Evolutionary conservation across 2,797 vertebrate species (phyloP).

Genomic region (Gadopsis bispinosus): DNA sequence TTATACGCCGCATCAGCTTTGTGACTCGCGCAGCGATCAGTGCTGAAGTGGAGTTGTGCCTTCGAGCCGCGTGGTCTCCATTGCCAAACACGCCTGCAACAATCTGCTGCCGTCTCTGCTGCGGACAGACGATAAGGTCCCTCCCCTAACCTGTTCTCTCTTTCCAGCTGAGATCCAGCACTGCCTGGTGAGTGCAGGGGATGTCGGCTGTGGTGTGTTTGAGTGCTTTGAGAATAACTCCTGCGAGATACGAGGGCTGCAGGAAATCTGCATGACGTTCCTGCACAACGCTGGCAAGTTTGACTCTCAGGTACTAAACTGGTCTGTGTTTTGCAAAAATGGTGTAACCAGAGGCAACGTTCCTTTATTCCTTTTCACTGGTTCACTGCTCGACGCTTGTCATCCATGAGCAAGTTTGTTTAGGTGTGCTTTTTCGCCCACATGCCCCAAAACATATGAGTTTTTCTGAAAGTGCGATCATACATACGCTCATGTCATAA

Average conservation of each 20-base stretch:
- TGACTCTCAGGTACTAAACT: conserved; percentile 95
- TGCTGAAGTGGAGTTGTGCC: conserved; percentile 55
- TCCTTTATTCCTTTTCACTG: conserved; percentile 48
- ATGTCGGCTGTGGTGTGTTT: conserved; percentile 98
- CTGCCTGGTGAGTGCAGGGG: conserved; percentile 97
- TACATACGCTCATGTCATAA: conserved; percentile 37
- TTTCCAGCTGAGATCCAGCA: conserved; percentile 96
- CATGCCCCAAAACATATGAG: conserved; percentile 23
- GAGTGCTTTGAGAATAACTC: conserved; percentile 99
- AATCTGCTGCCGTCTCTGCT: conserved; percentile 58
- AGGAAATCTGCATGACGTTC: conserved; percentile 99
- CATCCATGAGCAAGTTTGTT: conserved; percentile 42
- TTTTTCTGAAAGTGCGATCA: conserved; percentile 41
- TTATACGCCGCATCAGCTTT: conserved; percentile 53
- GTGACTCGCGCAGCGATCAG: conserved; percentile 49
- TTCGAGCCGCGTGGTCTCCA: conserved; percentile 37
- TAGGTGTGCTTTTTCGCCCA: conserved; percentile 18
- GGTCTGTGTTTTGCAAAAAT: conserved; percentile 53
- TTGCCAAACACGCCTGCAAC: conserved; percentile 46
- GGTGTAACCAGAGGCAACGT: conserved; percentile 60
- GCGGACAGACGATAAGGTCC: conserved; percentile 65
- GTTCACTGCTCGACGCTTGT: conserved; percentile 38
- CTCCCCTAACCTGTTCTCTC: conserved; percentile 73
- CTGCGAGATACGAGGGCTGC: conserved; percentile 97
- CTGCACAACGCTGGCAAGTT: conserved; percentile 99